phyloP scores from a whole-genome alignment of 2,797 vertebrate species.

The Acanthurus tractus region DNA sequence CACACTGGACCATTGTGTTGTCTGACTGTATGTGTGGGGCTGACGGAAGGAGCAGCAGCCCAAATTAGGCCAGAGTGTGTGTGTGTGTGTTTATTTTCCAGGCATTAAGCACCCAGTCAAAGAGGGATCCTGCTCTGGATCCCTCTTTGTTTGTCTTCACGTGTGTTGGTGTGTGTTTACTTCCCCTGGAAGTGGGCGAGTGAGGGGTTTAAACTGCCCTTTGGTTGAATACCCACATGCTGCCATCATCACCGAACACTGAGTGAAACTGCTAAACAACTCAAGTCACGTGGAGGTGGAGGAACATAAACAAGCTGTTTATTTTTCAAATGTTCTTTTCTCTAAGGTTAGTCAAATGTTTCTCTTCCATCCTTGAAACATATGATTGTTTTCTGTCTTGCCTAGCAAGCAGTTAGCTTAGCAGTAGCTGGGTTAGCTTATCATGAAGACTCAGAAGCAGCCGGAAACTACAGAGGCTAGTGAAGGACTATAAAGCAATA shows the following conservation, averaged over 20 bases:
- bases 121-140: neutral
- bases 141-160: slow-evolving; percentile 14
- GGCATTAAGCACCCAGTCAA: slow-evolving; percentile 15
- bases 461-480: no score
- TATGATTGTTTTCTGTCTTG: neutral
- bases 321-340: neutral
- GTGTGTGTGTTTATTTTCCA: slow-evolving; percentile 45
- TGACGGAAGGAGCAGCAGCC: slow-evolving; percentile 59
- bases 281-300: slow-evolving; percentile 19
- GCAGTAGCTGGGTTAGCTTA: neutral
- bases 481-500: no score
- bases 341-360: neutral
- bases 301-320: neutral
- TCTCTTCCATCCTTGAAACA: neutral
- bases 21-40: slow-evolving; percentile 18
- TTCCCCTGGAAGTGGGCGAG: slow-evolving; percentile 21
- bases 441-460: neutral
- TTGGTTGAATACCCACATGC: slow-evolving; percentile 18
- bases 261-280: slow-evolving; percentile 18
- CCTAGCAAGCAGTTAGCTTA: neutral
- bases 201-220: slow-evolving; percentile 18
- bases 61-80: slow-evolving; percentile 63
- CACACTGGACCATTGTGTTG: slow-evolving; percentile 74
- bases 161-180: slow-evolving; percentile 42
- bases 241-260: neutral